phyloP scores from a whole-genome alignment of 1,140 invertebrate genomes.

The Sinonovacula constricta region DNA sequence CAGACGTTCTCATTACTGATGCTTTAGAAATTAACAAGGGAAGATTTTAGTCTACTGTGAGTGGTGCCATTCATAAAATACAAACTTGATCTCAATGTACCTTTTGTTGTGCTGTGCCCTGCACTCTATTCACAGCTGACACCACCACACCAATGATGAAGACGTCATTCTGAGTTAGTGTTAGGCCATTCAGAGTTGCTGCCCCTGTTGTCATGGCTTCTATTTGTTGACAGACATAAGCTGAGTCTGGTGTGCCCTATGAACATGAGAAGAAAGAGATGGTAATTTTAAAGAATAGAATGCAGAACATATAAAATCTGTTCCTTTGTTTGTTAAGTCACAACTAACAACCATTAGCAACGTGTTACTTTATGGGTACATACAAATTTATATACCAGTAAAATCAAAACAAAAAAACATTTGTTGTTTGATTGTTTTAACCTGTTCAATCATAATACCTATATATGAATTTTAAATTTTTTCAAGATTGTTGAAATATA shows the following conservation, averaged over 20 bases:
- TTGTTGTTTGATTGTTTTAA: no score
- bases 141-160: conserved; percentile 63
- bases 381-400: no score
- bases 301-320: background rate
- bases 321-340: background rate
- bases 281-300: background rate
- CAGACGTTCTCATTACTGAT: no score
- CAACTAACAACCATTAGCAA: no score
- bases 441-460: no score
- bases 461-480: no score
- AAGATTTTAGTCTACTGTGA: background rate
- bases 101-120: conserved; percentile 32
- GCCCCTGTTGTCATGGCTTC: conserved; percentile 21
- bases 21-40: background rate
- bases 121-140: conserved; percentile 39
- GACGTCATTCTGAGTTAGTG: conserved; percentile 9
- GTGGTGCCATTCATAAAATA: no score
- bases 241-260: conserved; percentile 17
- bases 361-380: no score
- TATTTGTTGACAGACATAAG: conserved; percentile 27
- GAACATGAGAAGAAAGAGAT: no score
- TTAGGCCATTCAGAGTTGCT: conserved; percentile 21
- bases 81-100: conserved; percentile 38
- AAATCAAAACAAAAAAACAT: no score
- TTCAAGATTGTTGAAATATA: no score